Percentiles rank a stretch among this genome's conserved stretches.
These are phyloP conservation scores for Ceraclea dissimilis DNA, from an alignment of 2,888 invertebrate species.

Conservation along the genomic window DNA sequence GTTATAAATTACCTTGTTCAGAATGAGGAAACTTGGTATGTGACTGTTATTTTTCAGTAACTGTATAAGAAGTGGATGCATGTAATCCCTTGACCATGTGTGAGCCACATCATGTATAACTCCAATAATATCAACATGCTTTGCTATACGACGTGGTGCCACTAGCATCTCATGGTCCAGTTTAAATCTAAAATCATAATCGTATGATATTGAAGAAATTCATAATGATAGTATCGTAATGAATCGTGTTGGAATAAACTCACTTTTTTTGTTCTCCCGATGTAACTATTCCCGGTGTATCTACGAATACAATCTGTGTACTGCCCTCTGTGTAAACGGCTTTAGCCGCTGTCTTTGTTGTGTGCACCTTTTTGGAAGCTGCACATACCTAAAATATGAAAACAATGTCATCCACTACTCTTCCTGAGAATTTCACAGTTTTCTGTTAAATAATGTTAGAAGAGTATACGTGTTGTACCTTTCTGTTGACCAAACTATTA, in stretches of 20 bases:
- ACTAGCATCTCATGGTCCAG: conserved; percentile 34
- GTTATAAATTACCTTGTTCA: conserved; percentile 69
- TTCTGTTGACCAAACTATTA: conserved; percentile 73
- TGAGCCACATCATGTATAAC: conserved; percentile 82
- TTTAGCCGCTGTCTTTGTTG: conserved; percentile 66
- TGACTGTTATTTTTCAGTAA: conserved; percentile 56
- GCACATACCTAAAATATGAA: conserved; percentile 66
- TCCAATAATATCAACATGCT: conserved; percentile 72
- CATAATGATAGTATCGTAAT: too few species aligned
- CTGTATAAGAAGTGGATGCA: conserved; percentile 63
- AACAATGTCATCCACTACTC: neutral
- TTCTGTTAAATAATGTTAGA: neutral
- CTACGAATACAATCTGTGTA: conserved; percentile 84
- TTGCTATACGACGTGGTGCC: conserved; percentile 53
- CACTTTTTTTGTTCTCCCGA: conserved; percentile 61
- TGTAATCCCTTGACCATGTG: conserved; percentile 53
- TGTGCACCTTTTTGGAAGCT: conserved; percentile 86
- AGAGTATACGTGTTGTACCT: conserved; percentile 40
- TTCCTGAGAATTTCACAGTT: neutral
- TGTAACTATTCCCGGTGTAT: conserved; percentile 86
- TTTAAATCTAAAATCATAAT: conserved; percentile 13
- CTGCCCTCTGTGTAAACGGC: conserved; percentile 68
- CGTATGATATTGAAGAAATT: neutral
- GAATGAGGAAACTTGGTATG: conserved; percentile 64
- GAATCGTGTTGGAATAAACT: too few species aligned